Evolutionary conservation across 2,797 vertebrate genomes (phyloP).

Genomic region (Garrulus glandarius): DNA sequence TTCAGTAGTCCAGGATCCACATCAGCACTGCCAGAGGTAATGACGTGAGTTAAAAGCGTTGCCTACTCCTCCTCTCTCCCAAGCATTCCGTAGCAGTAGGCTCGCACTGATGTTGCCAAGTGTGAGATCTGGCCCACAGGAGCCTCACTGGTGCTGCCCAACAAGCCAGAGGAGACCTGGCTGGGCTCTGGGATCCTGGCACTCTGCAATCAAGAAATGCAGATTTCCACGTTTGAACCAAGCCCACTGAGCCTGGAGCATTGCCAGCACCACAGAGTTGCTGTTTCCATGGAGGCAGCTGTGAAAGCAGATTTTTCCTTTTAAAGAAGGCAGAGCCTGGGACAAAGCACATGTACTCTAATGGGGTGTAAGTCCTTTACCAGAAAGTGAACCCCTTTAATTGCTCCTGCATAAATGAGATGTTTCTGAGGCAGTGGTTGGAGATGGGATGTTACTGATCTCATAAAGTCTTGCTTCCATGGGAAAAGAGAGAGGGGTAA

Average conservation of each 20-base stretch:
- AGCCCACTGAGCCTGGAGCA: background rate
- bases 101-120: background rate
- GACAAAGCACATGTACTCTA: background rate
- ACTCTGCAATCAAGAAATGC: background rate
- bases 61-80: background rate
- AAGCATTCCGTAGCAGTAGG: background rate
- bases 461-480: background rate
- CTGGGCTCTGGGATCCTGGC: background rate
- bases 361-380: background rate
- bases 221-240: background rate
- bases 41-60: accelerated
- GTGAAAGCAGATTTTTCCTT: background rate
- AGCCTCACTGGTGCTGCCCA: background rate
- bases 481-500: background rate
- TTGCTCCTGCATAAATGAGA: background rate
- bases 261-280: background rate
- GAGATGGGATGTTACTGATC: background rate
- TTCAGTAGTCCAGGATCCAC: background rate
- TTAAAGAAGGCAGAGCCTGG: background rate
- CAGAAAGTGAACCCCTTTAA: background rate
- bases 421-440: accelerated
- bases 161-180: background rate
- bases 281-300: constrained; percentile 55
- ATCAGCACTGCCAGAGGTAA: background rate
- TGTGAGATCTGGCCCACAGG: background rate